Evolutionary conservation across 2,113 vertebrate genomes (phyloP), one percentile per base, ranked within the genome.

Genomic region (Sphyrna mokarran): DNA sequence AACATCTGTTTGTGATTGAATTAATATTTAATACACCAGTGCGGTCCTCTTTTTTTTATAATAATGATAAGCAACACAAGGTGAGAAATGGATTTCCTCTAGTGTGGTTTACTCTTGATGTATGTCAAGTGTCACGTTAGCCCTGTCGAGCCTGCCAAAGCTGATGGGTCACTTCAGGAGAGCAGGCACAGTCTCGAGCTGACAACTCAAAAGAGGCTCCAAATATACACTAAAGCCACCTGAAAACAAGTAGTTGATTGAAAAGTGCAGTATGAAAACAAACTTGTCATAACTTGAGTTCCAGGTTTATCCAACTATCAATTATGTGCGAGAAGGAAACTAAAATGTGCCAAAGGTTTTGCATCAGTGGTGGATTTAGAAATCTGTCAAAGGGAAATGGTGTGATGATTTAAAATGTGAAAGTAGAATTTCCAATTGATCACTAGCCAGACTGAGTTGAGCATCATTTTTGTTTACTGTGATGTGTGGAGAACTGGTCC

Each of bases 1-100:
- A 68, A 93, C 58, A 93, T 91, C 87, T 91, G 61, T 93, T 93
- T 37, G n/a, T 93, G 33, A 93, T 93, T 93, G 89, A 93, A 93
- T 93, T 93, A 66, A 93, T 93, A 66, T 93, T 93, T 93, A 93
- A 66, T 93, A 66, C 61, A 93, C 6, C 89, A 93, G 61, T 66
- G 89, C 63, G 26, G 89, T 20, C 33, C 61, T 37, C 22, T 66
- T 93, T 90, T 37, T 37, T n/a, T 40, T 7, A 91, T 91, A 58
- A 91, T 63, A 66, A 68, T 93, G 61, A 93, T 66, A 66, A 93
- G 33, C 58, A 93, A 23, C 16, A n/a, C 61, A 43, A 66, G 61
- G 89, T 93, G 89, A 93, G 89, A 66, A 91, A 37, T 66, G 61
- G 89, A 37, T 93, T 93, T 66, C 1, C 89, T 93, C 63, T 37